Base-by-base conservation (phyloP, 2,113 vertebrate species). In the Sinosuthora webbiana region DNA sequence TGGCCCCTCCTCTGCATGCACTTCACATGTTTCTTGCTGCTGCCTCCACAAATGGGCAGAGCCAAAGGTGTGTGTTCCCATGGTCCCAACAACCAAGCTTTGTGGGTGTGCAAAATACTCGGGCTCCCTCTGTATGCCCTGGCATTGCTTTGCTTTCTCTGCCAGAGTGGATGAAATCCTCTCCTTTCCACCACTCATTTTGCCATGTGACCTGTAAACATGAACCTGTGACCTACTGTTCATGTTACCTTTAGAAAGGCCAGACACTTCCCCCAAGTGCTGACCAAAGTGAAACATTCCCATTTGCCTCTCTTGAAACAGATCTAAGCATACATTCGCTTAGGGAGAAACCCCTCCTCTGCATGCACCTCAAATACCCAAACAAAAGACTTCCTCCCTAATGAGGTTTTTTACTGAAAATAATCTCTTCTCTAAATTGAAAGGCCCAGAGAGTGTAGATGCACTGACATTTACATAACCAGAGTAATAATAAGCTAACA, bases 131-230 rank as follows among this genome's bases (percentile, higher is more conserved):
- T 3, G 2, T 33, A n/a, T 0, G 2, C 39, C 35, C 55, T 90
- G 49, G 37, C 15, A 8, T 5, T 35, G 64, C 55, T 16, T 28
- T 79, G 20, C 21, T 90, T 78, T 47, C 57, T 45, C 24, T 39
- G 30, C 35, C 82, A 69, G 47, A 37, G 15, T 0, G 2, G 67
- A 45, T 55, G 50, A 33, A 89, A n/a, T 31, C 42, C 7, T 89
- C 56, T 74, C 50, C 23, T 52, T 41, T 28, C 33, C 70, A 42
- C 53, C 77, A 14, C 20, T 55, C 33, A 33, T 79, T 83, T 68
- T 64, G 21, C 47, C 27, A n/a, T 0, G 0, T 1, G 9, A 67
- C 12, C 37, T 63, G 24, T 0, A 0, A 78, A n/a, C 33, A 50
- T 30, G 20, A 39, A 13, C 33, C 45, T 52, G 35, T 39, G 47